A percentile compares a stretch with the other conserved stretches of the same genome.
Evolutionary conservation across 2,888 invertebrate genomes (phyloP).

Genomic region (Linnaemya vulpina): DNA sequence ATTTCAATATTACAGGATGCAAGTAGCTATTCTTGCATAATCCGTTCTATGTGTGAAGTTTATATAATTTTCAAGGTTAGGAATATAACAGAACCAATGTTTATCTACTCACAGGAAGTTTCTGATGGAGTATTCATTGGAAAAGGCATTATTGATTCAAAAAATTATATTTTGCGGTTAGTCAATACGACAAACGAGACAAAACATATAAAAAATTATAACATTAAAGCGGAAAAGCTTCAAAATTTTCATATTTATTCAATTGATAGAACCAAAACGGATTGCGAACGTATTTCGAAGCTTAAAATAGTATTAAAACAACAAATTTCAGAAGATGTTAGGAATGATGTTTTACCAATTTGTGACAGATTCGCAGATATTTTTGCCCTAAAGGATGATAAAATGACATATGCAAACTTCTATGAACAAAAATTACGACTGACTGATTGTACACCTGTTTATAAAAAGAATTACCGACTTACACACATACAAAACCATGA

Average conservation of each 20-base stretch:
- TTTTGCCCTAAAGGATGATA: too few relatives aligned
- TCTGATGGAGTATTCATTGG: too few relatives aligned
- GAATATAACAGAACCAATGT: constrained; percentile 20
- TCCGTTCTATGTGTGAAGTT: constrained; percentile 33
- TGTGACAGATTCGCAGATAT: too few relatives aligned
- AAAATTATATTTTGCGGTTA: constrained; percentile 10
- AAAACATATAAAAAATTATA: constrained; percentile 22
- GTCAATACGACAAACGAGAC: constrained; percentile 10
- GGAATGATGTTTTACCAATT: too few relatives aligned
- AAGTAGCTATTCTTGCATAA: constrained; percentile 26
- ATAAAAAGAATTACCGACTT: too few relatives aligned
- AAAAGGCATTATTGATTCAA: constrained; percentile 19
- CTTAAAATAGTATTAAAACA: not conserved
- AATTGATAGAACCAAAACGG: not conserved
- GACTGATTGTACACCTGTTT: too few relatives aligned
- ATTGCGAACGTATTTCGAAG: not conserved
- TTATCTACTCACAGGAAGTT: too few relatives aligned
- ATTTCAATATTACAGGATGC: constrained; percentile 13
- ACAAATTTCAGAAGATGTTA: not conserved
- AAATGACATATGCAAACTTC: too few relatives aligned
- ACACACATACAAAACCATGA: too few relatives aligned
- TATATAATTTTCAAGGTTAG: constrained; percentile 19
- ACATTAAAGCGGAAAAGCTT: not conserved
- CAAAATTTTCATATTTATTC: too few relatives aligned
- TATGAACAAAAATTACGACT: too few relatives aligned